Evolutionary conservation across 23 tunicate genomes (phyloP).

Genomic region (Corella eumyota): DNA sequence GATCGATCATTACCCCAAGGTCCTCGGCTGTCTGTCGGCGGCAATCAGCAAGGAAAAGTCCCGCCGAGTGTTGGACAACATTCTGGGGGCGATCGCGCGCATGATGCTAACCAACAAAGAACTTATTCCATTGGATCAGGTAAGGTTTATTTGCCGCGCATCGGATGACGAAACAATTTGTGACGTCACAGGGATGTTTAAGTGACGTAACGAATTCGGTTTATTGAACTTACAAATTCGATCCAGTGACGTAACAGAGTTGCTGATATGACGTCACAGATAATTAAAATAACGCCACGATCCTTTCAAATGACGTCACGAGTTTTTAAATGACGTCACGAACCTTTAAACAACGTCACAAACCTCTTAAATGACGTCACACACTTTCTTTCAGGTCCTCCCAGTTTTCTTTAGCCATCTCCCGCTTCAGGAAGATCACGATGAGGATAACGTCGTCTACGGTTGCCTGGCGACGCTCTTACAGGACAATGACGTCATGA

Average conservation of each 20-base stretch:
- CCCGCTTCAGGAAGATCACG: constrained; percentile 75
- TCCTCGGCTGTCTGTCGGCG: constrained; percentile 28
- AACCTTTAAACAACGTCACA: no score
- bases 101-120: constrained; percentile 49
- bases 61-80: constrained; percentile 61
- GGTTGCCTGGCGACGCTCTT: constrained; percentile 53
- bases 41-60: constrained; percentile 40
- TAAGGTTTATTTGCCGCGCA: no score
- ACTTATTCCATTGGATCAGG: constrained; percentile 49
- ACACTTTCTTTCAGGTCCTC: constrained; percentile 16
- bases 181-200: no score
- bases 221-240: no score
- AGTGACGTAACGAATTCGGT: no score
- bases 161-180: no score
- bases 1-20: constrained; percentile 35
- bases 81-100: constrained; percentile 70
- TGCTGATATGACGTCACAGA: no score
- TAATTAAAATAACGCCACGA: no score
- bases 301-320: no score
- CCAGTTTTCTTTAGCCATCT: constrained; percentile 66
- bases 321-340: no score
- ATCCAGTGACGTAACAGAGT: no score
- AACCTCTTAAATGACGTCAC: no score
- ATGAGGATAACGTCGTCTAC: constrained; percentile 64
- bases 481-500: constrained; percentile 18